Evolutionary conservation across 2,888 invertebrate species (phyloP).

Genomic region (Galeruca laticollis): DNA sequence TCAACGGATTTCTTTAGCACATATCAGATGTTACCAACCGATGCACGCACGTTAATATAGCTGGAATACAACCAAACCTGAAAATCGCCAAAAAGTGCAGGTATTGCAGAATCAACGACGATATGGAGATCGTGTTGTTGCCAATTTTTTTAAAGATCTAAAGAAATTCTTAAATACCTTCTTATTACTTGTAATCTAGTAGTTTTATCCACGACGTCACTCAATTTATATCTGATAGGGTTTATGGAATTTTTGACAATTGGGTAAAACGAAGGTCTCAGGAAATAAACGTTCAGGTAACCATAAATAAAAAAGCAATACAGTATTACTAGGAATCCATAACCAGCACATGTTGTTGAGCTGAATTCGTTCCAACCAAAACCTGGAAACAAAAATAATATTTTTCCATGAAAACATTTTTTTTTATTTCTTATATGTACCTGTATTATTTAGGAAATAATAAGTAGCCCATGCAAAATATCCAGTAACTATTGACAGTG

Average conservation of each 20-base stretch:
- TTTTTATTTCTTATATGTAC: constrained; percentile 30
- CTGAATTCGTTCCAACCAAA: constrained; percentile 39
- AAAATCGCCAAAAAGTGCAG: too few species aligned
- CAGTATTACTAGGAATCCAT: constrained; percentile 52
- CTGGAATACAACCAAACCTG: too few species aligned
- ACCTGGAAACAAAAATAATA: constrained; percentile 31
- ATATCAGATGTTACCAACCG: too few species aligned
- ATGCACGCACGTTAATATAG: too few species aligned
- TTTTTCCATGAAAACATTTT: background rate
- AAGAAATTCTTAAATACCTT: background rate
- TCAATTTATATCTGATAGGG: constrained; percentile 32
- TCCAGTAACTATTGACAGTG: constrained; percentile 42
- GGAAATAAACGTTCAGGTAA: constrained; percentile 42
- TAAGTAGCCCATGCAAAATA: constrained; percentile 59
- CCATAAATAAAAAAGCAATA: constrained; percentile 49
- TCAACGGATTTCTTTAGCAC: too few species aligned
- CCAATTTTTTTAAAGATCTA: too few species aligned
- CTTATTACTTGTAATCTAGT: background rate
- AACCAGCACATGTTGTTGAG: constrained; percentile 48
- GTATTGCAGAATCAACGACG: too few species aligned
- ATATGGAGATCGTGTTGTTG: background rate
- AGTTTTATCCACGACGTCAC: background rate
- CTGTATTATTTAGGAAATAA: constrained; percentile 49
- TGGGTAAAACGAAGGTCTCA: constrained; percentile 48
- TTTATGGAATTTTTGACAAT: constrained; percentile 43